These are phyloP conservation scores for Xiphydria camelus DNA, from an alignment of 2,888 invertebrate species.

Conservation along the genomic window DNA sequence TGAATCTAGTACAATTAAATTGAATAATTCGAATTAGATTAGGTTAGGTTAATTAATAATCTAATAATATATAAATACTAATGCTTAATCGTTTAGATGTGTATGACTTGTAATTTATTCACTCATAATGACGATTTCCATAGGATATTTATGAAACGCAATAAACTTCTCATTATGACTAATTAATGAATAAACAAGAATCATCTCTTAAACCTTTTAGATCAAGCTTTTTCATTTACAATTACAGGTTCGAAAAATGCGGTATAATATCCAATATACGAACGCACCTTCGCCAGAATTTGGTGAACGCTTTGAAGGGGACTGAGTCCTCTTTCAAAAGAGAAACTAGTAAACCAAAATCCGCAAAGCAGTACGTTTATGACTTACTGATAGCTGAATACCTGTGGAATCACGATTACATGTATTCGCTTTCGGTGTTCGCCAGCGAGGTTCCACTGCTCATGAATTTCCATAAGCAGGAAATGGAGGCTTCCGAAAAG, in stretches of 20 bases:
- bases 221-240: slow-evolving; percentile 4
- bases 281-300: slow-evolving; percentile 51
- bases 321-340: slow-evolving; percentile 41
- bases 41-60: background rate
- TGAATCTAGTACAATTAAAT: no score
- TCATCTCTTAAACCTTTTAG: background rate
- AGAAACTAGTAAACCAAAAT: slow-evolving; percentile 32
- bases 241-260: slow-evolving; percentile 51
- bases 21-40: no score
- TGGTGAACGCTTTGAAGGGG: slow-evolving; percentile 49
- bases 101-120: no score
- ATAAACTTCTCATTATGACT: no score
- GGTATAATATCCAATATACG: slow-evolving; percentile 53
- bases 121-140: no score
- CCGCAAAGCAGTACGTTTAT: slow-evolving; percentile 52
- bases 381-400: slow-evolving; percentile 54
- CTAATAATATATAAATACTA: no score
- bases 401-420: slow-evolving; percentile 50
- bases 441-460: slow-evolving; percentile 53
- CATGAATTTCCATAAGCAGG: slow-evolving; percentile 44
- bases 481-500: slow-evolving; percentile 14
- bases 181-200: no score
- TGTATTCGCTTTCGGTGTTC: slow-evolving; percentile 52
- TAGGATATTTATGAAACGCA: no score
- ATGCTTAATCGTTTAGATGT: no score